Evolutionary conservation across 2,888 invertebrate genomes (phyloP), one percentile per base, ranked within the genome.

Genomic region (Papilio demoleus): DNA sequence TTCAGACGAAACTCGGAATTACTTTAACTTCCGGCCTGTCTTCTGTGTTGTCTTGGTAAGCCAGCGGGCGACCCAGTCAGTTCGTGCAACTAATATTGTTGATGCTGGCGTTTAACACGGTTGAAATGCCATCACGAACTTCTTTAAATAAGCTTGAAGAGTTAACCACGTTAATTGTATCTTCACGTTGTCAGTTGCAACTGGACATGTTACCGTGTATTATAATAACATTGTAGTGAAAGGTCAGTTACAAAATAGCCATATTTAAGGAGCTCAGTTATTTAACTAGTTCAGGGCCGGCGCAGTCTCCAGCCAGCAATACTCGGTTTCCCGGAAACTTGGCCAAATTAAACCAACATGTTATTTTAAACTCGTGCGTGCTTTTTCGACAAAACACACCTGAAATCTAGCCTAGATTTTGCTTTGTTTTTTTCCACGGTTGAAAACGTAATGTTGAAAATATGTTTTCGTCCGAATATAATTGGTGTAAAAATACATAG

Each of bases 261-360:
- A 66, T 75, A 76, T 77, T 78, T 77, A 70, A 75, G 76, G 74
- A 71, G 71, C 71, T 67, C 71, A 66, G 79, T 80, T 78, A 85
- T 82, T 81, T 82, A 91, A 87, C 81, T 90, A 79, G 91, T 88
- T 91, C 91, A 91, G 81, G 91, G 91, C 82, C 88, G 81, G 76
- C 77, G 76, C 63, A 69, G 71, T 24, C 74, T 76, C 73, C 74
- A 78, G 47, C 31, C 61, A 19, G 80, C 77, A 77, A 78, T 80
- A 80, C 72, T 71, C 73, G 74, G 60, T 76, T 78, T 88, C 88
- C 81, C 42, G 76, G 87, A 87, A 88, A 82, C 72, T 38, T 75
- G 67, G 69, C 74, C 72, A 70, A 74, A 71, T 71, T 71, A 69
- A 67, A 70, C 68, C 66, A 27, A 42, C 40, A 17, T 67, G 38